phyloP scores from a whole-genome alignment of 1,140 invertebrate genomes.

The Paracyclopina nana region DNA sequence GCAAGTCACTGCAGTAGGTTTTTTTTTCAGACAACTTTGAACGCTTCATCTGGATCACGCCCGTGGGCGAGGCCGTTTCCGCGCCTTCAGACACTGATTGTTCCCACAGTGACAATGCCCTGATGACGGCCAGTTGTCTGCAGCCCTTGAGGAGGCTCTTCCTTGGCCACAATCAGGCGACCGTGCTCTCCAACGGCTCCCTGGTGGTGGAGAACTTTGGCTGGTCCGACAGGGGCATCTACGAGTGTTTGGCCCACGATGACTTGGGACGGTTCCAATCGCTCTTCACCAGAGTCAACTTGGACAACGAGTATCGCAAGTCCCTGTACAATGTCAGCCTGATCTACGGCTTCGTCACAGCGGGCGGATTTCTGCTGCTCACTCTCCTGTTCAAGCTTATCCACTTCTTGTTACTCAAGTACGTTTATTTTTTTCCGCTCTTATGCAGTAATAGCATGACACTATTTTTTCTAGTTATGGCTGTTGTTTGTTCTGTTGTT shows the following conservation, averaged over 20 bases:
- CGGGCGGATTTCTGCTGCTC: constrained; percentile 50
- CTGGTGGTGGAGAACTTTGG: constrained; percentile 40
- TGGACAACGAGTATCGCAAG: constrained; percentile 35
- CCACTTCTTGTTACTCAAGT: constrained; percentile 18
- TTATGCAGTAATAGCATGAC: constrained; percentile 2
- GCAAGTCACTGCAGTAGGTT: no score
- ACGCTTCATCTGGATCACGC: no score
- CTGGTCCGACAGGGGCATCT: constrained; percentile 60
- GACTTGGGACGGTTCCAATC: neutral
- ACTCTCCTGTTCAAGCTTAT: constrained; percentile 55
- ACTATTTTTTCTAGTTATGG: constrained; percentile 21
- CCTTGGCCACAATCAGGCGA: no score
- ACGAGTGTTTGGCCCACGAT: constrained; percentile 50
- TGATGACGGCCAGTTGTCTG: no score
- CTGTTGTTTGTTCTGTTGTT: constrained; percentile 33
- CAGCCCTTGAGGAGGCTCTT: no score
- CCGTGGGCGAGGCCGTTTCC: no score
- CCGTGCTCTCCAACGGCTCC: constrained; percentile 41
- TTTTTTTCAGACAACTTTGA: no score
- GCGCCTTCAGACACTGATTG: no score
- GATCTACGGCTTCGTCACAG: constrained; percentile 51
- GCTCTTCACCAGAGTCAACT: constrained; percentile 52
- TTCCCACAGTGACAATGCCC: no score
- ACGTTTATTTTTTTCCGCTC: neutral
- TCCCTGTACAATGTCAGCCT: constrained; percentile 63